A percentile compares a stretch with the other conserved stretches of the same genome.
phyloP scores from a whole-genome alignment of 2,797 vertebrate genomes.

The Kryptopterus vitreolus region DNA sequence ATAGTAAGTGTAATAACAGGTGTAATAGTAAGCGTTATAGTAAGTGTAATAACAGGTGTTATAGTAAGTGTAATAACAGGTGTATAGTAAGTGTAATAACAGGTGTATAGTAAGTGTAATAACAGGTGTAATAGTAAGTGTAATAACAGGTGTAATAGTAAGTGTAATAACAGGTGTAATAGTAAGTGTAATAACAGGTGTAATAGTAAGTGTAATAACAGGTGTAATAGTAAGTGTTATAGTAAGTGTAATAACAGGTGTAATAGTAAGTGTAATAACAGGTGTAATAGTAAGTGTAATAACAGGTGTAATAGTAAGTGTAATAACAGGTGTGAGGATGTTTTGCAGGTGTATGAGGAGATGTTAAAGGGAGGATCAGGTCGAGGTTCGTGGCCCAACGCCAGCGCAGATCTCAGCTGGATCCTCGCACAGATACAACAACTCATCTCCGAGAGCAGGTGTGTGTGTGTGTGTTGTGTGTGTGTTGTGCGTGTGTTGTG shows the following conservation, averaged over 20 bases:
- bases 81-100: background rate
- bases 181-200: background rate
- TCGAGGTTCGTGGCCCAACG: conserved; percentile 69
- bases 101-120: no score
- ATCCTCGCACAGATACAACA: conserved; percentile 88
- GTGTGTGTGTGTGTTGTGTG: conserved; percentile 46
- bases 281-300: background rate
- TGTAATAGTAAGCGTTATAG: background rate
- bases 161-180: background rate
- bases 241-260: background rate
- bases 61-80: background rate
- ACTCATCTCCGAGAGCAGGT: conserved; percentile 80
- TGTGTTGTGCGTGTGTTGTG: conserved; percentile 49
- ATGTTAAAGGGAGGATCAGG: conserved; percentile 62
- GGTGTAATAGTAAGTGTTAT: background rate
- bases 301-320: background rate
- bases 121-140: background rate
- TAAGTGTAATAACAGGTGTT: no score
- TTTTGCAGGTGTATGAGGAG: conserved; percentile 70
- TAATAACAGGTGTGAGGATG: background rate
- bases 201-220: no score
- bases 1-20: background rate
- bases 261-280: background rate
- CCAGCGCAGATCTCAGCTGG: conserved; percentile 83
- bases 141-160: no score